These are phyloP conservation scores for Stenodema calcarata DNA, from an alignment of 2,888 invertebrate genomes.

Conservation along the genomic window DNA sequence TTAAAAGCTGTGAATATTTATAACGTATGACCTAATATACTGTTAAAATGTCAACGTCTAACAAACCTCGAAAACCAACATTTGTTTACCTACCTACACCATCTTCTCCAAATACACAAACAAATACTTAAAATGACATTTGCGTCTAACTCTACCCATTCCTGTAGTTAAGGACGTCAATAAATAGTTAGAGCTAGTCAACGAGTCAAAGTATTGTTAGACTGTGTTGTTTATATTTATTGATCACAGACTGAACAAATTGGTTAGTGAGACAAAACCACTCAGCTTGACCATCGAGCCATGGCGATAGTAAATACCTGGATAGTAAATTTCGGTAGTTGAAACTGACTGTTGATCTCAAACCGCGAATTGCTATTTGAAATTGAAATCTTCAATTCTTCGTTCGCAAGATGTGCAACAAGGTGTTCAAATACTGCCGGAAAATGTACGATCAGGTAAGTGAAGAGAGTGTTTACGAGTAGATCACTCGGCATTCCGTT, in stretches of 20 bases:
- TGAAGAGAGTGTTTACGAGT: neutral
- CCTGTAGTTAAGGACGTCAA: no score
- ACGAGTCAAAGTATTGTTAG: no score
- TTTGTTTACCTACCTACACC: neutral
- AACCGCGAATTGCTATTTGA: neutral
- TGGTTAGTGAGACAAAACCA: neutral
- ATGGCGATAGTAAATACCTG: neutral
- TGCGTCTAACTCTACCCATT: no score
- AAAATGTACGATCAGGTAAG: constrained; percentile 26
- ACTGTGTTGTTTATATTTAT: neutral
- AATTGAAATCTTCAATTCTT: neutral
- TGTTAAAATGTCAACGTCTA: neutral
- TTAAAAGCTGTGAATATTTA: neutral
- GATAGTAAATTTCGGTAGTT: neutral
- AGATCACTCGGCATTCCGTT: neutral
- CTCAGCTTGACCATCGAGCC: neutral
- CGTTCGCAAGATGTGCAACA: constrained; percentile 7
- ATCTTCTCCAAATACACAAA: neutral
- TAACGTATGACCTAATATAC: neutral
- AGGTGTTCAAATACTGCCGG: constrained; percentile 8
- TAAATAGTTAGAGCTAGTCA: no score
- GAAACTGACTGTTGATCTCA: neutral
- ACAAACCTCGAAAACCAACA: neutral
- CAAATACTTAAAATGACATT: no score
- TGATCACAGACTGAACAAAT: neutral